These are phyloP conservation scores for Tridacna crocea DNA, from an alignment of 2,888 invertebrate species.

Conservation along the genomic window DNA sequence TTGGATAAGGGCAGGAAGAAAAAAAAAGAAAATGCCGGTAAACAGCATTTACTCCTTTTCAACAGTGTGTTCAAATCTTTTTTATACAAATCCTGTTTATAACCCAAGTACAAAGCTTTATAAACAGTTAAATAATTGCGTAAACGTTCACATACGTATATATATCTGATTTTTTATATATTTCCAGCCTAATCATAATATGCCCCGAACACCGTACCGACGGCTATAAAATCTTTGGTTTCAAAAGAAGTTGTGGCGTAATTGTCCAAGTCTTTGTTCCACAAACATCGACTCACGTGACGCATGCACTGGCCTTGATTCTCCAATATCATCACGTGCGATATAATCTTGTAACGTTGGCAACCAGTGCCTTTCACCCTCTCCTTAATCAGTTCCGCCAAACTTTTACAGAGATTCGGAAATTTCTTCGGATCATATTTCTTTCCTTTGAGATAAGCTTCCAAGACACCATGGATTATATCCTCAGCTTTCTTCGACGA, in stretches of 20 bases:
- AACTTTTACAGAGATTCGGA: conserved; percentile 70
- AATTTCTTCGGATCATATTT: conserved; percentile 72
- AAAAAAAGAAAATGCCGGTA: too few species aligned
- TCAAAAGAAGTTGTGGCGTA: conserved; percentile 72
- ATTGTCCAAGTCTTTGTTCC: conserved; percentile 72
- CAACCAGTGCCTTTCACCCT: conserved; percentile 71
- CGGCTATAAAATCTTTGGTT: conserved; percentile 68
- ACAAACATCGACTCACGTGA: conserved; percentile 73
- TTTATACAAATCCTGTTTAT: too few species aligned
- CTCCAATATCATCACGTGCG: conserved; percentile 72
- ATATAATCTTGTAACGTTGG: conserved; percentile 71
- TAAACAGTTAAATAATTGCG: too few species aligned
- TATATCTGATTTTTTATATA: not conserved
- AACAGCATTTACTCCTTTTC: too few species aligned
- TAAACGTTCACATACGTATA: not conserved
- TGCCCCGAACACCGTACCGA: conserved; percentile 73
- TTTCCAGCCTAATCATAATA: conserved; percentile 65
- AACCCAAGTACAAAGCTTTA: too few species aligned
- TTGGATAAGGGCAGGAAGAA: too few species aligned
- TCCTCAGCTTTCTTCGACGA: conserved; percentile 67
- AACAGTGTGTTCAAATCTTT: too few species aligned
- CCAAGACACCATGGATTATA: conserved; percentile 68
- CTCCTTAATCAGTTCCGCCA: conserved; percentile 76
- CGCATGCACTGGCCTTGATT: conserved; percentile 70
- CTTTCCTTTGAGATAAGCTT: conserved; percentile 70